These are phyloP conservation scores for Sebastes schlegelii DNA, from an alignment of 2,113 vertebrate genomes.

Conservation along the genomic window DNA sequence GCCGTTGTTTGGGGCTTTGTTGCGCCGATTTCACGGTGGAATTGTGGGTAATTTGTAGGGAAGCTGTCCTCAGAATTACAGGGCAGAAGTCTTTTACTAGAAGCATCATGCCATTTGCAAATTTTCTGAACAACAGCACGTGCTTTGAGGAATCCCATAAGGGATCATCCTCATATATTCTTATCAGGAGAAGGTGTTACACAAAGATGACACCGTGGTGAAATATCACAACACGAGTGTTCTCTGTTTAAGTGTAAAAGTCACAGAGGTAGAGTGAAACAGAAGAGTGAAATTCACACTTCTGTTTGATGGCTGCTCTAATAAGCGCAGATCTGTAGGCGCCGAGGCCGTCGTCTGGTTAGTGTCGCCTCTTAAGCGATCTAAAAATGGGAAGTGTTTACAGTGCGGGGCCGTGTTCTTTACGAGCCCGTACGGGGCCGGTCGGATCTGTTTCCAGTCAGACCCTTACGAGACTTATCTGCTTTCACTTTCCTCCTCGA, in stretches of 20 bases:
- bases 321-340: background rate
- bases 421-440: conserved; percentile 45
- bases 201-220: background rate
- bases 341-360: conserved; percentile 48
- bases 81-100: background rate
- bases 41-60: conserved; percentile 7
- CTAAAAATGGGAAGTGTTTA: conserved; percentile 75
- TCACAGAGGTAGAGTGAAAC: conserved; percentile 7
- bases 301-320: background rate
- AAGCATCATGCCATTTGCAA: background rate
- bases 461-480: conserved; percentile 52
- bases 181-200: conserved; percentile 17
- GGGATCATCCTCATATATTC: conserved; percentile 13
- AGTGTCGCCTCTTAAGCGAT: conserved; percentile 45
- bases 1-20: background rate
- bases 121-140: background rate
- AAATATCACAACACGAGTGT: background rate
- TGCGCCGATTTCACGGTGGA: background rate
- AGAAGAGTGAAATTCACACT: conserved; percentile 3
- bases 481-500: conserved; percentile 64
- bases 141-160: background rate
- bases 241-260: background rate
- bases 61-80: background rate
- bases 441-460: conserved; percentile 77
- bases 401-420: conserved; percentile 54